Conservation (phyloP, 2,888 invertebrate species). For the Ypsolopha sequella region DNA sequence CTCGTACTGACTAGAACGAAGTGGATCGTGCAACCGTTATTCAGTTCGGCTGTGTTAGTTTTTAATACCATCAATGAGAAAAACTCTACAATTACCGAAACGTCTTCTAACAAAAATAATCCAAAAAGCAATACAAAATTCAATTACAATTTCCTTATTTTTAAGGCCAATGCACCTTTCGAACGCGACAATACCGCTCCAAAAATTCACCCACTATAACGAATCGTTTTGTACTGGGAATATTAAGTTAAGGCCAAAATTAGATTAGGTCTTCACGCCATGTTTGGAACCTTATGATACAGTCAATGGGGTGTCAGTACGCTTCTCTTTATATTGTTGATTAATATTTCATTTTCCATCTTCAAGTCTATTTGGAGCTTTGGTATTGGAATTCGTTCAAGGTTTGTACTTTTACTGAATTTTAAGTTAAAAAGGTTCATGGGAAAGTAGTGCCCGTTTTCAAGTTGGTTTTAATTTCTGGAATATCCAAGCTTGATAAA, state of each 20-base stretch:
- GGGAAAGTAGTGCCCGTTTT: neutral
- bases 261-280: conserved; percentile 63
- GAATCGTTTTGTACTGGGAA: conserved; percentile 45
- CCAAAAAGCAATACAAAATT: conserved; percentile 43
- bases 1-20: conserved; percentile 3
- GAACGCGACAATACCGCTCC: conserved; percentile 50
- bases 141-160: conserved; percentile 55
- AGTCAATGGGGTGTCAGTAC: conserved; percentile 57
- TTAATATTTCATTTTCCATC: conserved; percentile 48
- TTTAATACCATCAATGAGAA: conserved; percentile 5
- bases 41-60: no score
- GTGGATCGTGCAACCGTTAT: conserved; percentile 14
- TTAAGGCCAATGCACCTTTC: conserved; percentile 42
- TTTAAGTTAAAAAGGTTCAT: neutral
- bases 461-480: no score
- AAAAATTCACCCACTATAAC: conserved; percentile 42
- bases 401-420: conserved; percentile 16
- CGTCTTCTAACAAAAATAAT: conserved; percentile 11
- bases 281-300: conserved; percentile 50
- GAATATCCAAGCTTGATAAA: no score
- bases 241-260: conserved; percentile 53
- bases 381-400: conserved; percentile 40
- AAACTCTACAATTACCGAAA: conserved; percentile 27
- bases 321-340: conserved; percentile 41
- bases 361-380: neutral